These are phyloP conservation scores for Lanius ludovicianus DNA, from an alignment of 2,113 vertebrate species.

Conservation along the genomic window DNA sequence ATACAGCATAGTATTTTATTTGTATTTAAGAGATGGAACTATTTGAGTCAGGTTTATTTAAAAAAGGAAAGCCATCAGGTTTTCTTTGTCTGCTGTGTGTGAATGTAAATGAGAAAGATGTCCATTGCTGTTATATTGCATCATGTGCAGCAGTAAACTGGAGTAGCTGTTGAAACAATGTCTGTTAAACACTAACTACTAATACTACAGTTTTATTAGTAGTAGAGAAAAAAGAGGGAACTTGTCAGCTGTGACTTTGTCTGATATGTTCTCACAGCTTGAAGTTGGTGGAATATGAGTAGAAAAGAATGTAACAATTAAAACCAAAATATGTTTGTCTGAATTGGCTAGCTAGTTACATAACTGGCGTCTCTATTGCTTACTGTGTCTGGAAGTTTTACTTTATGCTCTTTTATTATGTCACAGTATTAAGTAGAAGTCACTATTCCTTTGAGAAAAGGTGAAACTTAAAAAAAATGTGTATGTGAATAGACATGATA, in stretches of 20 bases:
- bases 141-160: not conserved
- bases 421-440: not conserved
- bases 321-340: not conserved
- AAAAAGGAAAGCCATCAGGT: not conserved
- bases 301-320: not conserved
- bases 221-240: not conserved
- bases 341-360: not conserved
- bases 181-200: not conserved
- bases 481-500: not conserved
- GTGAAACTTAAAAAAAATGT: not conserved
- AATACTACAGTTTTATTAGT: not conserved
- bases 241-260: not conserved
- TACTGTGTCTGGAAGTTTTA: not conserved
- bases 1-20: not conserved
- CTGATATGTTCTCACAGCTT: not conserved
- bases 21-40: not conserved
- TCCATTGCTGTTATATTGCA: not conserved
- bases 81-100: not conserved
- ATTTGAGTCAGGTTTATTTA: not conserved
- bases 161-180: not conserved
- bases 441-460: not conserved
- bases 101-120: not conserved
- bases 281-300: not conserved
- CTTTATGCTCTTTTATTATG: not conserved
- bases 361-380: not conserved